These are phyloP conservation scores for Protobothrops mucrosquamatus DNA, from an alignment of 2,113 vertebrate genomes.

Conservation along the genomic window DNA sequence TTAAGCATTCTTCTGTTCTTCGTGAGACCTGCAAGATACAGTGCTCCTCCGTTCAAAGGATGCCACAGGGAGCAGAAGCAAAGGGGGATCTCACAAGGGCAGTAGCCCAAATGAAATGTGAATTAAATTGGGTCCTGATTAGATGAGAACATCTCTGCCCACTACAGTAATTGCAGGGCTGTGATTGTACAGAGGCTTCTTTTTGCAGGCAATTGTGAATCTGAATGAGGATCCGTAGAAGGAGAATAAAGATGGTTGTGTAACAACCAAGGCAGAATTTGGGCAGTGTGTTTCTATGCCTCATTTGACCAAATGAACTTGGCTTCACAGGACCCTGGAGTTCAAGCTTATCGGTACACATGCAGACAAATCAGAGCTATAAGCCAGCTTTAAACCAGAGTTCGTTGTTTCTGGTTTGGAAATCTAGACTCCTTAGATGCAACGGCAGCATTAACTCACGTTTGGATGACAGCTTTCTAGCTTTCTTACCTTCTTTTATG, in stretches of 20 bases:
- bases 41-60: slow-evolving; percentile 21
- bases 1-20: slow-evolving; percentile 43
- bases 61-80: rapidly evolving
- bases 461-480: neutral
- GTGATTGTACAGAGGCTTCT: neutral
- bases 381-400: neutral
- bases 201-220: neutral
- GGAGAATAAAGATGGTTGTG: neutral
- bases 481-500: neutral
- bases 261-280: neutral
- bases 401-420: neutral
- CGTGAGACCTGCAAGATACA: slow-evolving; percentile 7
- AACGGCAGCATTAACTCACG: neutral
- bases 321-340: neutral
- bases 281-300: neutral
- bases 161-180: neutral
- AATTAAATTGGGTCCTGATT: neutral
- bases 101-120: slow-evolving; percentile 24
- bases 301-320: neutral
- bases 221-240: neutral
- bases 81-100: neutral
- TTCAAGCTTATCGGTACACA: neutral
- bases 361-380: neutral
- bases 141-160: neutral
- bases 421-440: neutral